Base-by-base conservation (phyloP, 1,140 invertebrate species). In the Drosophila nigrodunni region DNA sequence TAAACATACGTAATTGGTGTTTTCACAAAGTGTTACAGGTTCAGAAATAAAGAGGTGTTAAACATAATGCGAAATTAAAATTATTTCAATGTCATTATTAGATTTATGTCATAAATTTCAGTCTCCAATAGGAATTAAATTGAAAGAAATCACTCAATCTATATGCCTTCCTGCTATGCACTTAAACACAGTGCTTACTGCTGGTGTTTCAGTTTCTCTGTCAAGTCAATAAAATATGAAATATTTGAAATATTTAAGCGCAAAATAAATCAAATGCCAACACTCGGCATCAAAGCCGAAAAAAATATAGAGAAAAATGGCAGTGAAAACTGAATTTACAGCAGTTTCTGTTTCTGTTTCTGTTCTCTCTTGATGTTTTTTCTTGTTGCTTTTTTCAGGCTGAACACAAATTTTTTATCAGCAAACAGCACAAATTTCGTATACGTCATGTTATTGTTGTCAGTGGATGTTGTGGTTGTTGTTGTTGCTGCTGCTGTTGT, bases 221-320 rank as follows among this genome's bases (percentile, higher is more conserved):
- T 75, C 74, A 61, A 85, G 81, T 85, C 82, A 86, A 86, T 86
- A 86, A 86, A 86, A 86, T 78, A 86, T 78, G 78, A 86, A 86
- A 78, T 86, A 81, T 86, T 81, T 86, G 54, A 86, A 86, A 78
- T 86, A 86, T 86, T 86, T 75, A 78, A 80, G 70, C 70, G 66
- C 60, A 78, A 61, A 86, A 86, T 86, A 86, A 86, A 86, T 86
- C 82, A 86, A 86, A 86, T 75, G 78, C 82, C 82, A 86, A 86
- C 75, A 67, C 78, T 78, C 75, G 61, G 80, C 75, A 70, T 64
- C 81, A 85, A 73, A 66, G 44, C 39, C 52, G 37, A 66, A 30
- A 52, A 52, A 55, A 49, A 62, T 49, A 60, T 44, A 34, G 37
- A 52, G n/a, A 34, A 57, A 62, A 44, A 59, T 15, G 44, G n/a